These are phyloP conservation scores for Etheostoma cragini DNA, from an alignment of 2,113 vertebrate genomes.

Conservation along the genomic window DNA sequence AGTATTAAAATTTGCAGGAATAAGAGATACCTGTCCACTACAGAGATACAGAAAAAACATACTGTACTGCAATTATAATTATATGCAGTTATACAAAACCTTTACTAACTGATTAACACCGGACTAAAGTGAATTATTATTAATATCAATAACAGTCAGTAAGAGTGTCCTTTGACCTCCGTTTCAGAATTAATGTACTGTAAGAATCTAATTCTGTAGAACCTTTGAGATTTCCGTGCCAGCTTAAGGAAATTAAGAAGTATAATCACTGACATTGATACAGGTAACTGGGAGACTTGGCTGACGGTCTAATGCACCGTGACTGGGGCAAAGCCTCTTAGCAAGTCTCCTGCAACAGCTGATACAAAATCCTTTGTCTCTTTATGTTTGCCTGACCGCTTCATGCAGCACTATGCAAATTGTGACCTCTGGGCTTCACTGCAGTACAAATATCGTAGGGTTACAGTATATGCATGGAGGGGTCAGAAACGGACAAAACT, in stretches of 20 bases:
- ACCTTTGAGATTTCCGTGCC: neutral
- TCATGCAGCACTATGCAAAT: neutral
- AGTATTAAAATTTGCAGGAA: neutral
- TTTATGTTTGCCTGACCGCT: constrained; percentile 12
- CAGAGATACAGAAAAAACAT: neutral
- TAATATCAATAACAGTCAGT: neutral
- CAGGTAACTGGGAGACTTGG: constrained; percentile 9
- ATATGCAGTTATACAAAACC: neutral
- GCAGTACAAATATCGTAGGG: neutral
- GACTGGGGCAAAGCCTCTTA: constrained; percentile 11
- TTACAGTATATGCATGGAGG: neutral
- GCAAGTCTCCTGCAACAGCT: constrained; percentile 22
- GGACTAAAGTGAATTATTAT: neutral
- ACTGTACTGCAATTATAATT: no score
- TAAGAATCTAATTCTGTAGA: neutral
- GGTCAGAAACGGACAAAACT: neutral
- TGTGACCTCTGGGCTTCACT: neutral
- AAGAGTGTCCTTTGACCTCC: neutral
- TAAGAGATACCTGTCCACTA: neutral
- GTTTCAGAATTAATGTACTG: neutral
- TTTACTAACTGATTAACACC: constrained; percentile 1
- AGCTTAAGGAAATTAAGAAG: neutral
- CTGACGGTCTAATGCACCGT: constrained; percentile 6
- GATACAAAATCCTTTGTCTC: constrained; percentile 36
- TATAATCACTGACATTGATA: constrained; percentile 18